These are phyloP conservation scores for Oophaga pumilio DNA, from an alignment of 2,113 vertebrate genomes.

Conservation along the genomic window DNA sequence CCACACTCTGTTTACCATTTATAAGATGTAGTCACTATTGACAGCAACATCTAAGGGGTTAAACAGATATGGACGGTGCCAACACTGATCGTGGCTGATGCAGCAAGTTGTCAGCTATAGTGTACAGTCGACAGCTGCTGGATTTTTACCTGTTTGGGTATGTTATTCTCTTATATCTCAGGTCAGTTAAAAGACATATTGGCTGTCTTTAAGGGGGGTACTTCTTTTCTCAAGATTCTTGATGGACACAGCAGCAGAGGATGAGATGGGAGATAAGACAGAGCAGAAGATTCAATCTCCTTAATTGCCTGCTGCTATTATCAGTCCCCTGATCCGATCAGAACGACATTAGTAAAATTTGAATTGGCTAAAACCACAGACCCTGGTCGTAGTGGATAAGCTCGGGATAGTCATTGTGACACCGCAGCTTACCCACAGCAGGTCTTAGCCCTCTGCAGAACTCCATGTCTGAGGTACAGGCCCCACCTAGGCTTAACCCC, in stretches of 20 bases:
- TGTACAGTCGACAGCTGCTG: too few relatives aligned
- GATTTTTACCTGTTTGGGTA: too few relatives aligned
- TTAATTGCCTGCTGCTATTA: constrained; percentile 75
- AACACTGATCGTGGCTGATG: too few relatives aligned
- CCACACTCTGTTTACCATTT: too few relatives aligned
- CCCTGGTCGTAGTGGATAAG: constrained; percentile 37
- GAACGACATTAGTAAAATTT: constrained; percentile 53
- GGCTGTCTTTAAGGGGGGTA: too few relatives aligned
- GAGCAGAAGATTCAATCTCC: constrained; percentile 57
- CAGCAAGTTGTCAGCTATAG: too few relatives aligned
- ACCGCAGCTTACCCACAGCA: background rate
- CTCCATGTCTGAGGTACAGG: background rate
- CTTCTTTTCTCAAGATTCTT: background rate
- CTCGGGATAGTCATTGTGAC: constrained; percentile 19
- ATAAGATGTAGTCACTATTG: too few relatives aligned
- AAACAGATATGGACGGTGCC: too few relatives aligned
- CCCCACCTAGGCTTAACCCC: background rate
- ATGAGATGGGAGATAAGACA: constrained; percentile 57
- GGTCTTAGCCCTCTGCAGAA: background rate
- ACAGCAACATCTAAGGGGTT: too few relatives aligned
- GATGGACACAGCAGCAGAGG: background rate
- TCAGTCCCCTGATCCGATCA: constrained; percentile 75
- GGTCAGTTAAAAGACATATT: too few relatives aligned
- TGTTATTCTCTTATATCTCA: too few relatives aligned
- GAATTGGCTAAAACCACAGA: constrained; percentile 61